Percentiles rank a stretch among this genome's conserved stretches.
Evolutionary conservation across 2,888 invertebrate species (phyloP).

Genomic region (Calameuta filiformis): DNA sequence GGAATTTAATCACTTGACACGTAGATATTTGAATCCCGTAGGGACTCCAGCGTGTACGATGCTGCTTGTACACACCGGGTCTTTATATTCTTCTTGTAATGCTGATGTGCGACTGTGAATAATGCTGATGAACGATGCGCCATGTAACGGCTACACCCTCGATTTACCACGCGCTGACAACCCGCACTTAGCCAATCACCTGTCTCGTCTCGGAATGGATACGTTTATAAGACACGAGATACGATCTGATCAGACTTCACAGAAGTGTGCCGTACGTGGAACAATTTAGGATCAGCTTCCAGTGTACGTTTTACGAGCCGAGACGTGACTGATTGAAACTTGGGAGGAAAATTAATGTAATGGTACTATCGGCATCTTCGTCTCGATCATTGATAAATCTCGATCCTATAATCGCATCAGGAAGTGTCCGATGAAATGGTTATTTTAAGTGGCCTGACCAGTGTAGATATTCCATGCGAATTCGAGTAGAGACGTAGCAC

Average conservation of each 20-base stretch:
- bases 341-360: neutral
- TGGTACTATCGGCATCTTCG: neutral
- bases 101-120: constrained; percentile 22
- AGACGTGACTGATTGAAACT: neutral
- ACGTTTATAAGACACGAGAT: neutral
- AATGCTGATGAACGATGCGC: constrained; percentile 24
- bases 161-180: neutral
- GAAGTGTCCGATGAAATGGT: neutral
- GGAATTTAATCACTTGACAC: constrained; percentile 53
- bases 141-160: neutral
- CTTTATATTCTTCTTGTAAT: constrained; percentile 11
- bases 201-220: neutral
- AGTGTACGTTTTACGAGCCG: neutral
- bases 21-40: constrained; percentile 5
- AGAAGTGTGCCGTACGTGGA: neutral
- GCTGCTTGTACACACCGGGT: neutral
- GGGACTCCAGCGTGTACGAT: neutral
- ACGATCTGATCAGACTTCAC: neutral
- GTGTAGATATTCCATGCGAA: neutral
- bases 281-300: neutral
- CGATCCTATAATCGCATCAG: neutral
- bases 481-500: neutral
- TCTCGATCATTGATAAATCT: neutral
- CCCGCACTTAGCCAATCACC: neutral
- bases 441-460: neutral